Base-by-base conservation (phyloP, 2,113 vertebrate species). In the Chauna torquata region DNA sequence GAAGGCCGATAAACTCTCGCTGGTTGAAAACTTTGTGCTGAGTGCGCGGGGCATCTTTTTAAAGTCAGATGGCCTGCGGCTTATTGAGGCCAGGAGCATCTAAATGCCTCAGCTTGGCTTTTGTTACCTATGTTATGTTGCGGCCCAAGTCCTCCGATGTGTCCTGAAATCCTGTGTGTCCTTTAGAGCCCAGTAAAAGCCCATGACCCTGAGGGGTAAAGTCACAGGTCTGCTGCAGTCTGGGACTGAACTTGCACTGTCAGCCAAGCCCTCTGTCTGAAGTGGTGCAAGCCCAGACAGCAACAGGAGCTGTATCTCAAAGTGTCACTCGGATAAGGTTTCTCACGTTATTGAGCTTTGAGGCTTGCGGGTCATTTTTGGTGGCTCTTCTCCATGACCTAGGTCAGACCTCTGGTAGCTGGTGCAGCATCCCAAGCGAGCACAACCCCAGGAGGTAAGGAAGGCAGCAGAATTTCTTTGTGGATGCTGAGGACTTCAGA, bases 191-290 rank as follows among this genome's bases (percentile, higher is more conserved):
- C 49, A 3, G 61, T 44, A 61, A 32, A 59, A 65, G 42, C 5
- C 59, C 2, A 0, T 19, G 32, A 2, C 1, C 3, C 3, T 0
- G 12, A 42, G 42, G 28, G 22, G 16, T 57, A 3, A 62, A 44
- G 7, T 14, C 23, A 0, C 0, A 1, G 4, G 23, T 24, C 4
- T 0, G 0, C 5, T 22, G 24, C 32, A 13, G 32, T 16, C 5
- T 17, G 18, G 34, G 68, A 2, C 47, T 9, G 71, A 40, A 55
- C 36, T 36, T 23, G 30, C 7, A 0, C 49, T 17, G 69, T 45
- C 61, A 59, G 36, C 40, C 22, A 8, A 0, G 30, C 30, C 66
- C 34, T 19, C 12, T 3, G 6, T 2, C 52, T 3, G 11, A 0
- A 52, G 25, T 5, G 1, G 23, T 12, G 25, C 16, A 15, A n/a